These are phyloP conservation scores for Morus bassanus DNA, from an alignment of 2,797 vertebrate genomes.

Conservation along the genomic window DNA sequence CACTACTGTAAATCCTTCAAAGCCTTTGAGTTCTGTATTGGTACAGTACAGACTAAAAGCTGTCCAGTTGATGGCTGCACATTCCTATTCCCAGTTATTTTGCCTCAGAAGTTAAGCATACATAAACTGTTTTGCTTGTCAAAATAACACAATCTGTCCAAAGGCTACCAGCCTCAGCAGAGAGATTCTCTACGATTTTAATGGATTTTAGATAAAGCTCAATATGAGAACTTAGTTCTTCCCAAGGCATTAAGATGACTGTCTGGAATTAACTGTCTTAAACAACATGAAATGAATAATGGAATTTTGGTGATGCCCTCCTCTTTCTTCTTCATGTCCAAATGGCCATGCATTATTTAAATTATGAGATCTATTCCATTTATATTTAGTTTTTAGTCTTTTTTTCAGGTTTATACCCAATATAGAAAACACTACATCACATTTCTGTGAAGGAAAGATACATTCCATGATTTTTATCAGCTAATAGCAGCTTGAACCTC, in stretches of 20 bases:
- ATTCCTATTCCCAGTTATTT: background rate
- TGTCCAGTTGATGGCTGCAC: background rate
- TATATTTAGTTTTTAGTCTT: background rate
- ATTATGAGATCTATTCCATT: background rate
- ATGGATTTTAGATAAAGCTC: background rate
- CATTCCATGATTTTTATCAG: background rate
- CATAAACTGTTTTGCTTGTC: background rate
- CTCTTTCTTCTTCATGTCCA: background rate
- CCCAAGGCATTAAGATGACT: background rate
- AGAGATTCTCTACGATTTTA: background rate
- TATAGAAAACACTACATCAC: background rate
- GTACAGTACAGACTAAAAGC: background rate
- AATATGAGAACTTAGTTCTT: background rate
- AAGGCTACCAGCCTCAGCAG: background rate
- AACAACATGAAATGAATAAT: background rate
- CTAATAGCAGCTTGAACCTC: background rate
- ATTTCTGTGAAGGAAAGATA: background rate
- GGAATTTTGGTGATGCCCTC: background rate
- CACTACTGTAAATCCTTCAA: background rate
- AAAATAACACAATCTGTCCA: background rate
- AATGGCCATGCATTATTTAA: background rate
- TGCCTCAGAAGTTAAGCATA: background rate
- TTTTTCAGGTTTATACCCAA: background rate
- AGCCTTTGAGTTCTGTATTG: background rate
- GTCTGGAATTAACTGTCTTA: background rate